A percentile compares a stretch with the other conserved stretches of the same genome.
Evolutionary conservation across 2,797 vertebrate genomes (phyloP).

Genomic region (Setipinna tenuifilis): DNA sequence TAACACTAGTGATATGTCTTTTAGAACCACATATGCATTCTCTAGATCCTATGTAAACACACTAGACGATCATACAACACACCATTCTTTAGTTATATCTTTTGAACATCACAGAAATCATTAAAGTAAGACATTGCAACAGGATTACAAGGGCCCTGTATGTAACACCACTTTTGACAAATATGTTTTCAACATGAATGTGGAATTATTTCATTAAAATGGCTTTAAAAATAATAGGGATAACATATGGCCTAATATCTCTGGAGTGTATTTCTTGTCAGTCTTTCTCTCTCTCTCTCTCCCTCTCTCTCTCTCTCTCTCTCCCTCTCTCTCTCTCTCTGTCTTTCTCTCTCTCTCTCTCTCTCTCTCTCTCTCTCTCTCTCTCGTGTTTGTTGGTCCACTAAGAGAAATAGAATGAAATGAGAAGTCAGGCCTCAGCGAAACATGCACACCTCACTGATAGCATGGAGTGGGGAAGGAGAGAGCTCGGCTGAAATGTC

Average conservation of each 20-base stretch:
- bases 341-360: too few species aligned
- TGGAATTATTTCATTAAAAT: conserved; percentile 55
- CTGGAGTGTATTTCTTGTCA: conserved; percentile 27
- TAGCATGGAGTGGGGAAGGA: conserved; percentile 40
- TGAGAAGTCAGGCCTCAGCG: conserved; percentile 41
- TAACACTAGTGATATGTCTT: not conserved
- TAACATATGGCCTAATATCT: conserved; percentile 49
- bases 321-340: too few species aligned
- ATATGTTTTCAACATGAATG: conserved; percentile 43
- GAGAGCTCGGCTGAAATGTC: conserved; percentile 50
- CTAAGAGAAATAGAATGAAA: conserved; percentile 44
- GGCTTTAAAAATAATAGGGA: conserved; percentile 46
- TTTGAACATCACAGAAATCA: not conserved
- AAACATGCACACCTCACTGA: conserved; percentile 45
- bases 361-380: not conserved
- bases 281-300: not conserved
- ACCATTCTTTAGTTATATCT: not conserved
- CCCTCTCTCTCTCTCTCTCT: not conserved
- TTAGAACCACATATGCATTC: not conserved
- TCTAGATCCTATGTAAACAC: not conserved
- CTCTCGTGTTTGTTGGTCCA: conserved; percentile 29
- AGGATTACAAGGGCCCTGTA: not conserved
- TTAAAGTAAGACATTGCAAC: not conserved
- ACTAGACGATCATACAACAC: not conserved
- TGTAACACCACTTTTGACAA: conserved; percentile 37